Evolutionary conservation across 1,140 invertebrate species (phyloP).

Genomic region (Neomicropteryx cornuta): DNA sequence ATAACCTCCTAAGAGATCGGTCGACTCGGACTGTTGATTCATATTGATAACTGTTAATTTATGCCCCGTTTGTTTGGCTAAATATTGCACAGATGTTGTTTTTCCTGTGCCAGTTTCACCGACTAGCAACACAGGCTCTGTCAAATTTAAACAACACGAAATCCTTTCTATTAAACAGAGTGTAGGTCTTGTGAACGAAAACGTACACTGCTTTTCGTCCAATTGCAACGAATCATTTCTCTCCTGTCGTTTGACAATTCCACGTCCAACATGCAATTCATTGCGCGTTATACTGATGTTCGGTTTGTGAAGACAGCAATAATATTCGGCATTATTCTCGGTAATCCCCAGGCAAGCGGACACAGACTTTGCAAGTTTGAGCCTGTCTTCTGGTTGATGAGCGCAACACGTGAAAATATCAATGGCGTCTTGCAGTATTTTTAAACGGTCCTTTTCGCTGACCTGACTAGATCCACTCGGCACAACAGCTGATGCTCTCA

Average conservation of each 20-base stretch:
- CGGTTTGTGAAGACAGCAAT: slow-evolving; percentile 69
- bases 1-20: slow-evolving; percentile 92
- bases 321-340: slow-evolving; percentile 73
- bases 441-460: slow-evolving; percentile 59
- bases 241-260: slow-evolving; percentile 28
- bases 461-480: slow-evolving; percentile 69
- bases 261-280: slow-evolving; percentile 31
- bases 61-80: slow-evolving; percentile 74
- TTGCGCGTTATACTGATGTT: slow-evolving; percentile 41
- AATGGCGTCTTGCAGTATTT: slow-evolving; percentile 80
- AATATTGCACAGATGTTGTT: slow-evolving; percentile 90
- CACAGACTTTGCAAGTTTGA: slow-evolving; percentile 61
- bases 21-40: slow-evolving; percentile 97
- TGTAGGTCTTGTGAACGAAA: slow-evolving; percentile 72
- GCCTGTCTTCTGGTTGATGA: slow-evolving; percentile 45
- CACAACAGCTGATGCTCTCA: slow-evolving; percentile 56
- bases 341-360: slow-evolving; percentile 75
- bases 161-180: slow-evolving; percentile 78
- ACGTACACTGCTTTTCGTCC: slow-evolving; percentile 42
- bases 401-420: slow-evolving; percentile 83
- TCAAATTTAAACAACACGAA: slow-evolving; percentile 64
- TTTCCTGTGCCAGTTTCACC: slow-evolving; percentile 99
- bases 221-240: slow-evolving; percentile 29
- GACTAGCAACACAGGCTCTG: slow-evolving; percentile 89
- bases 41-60: slow-evolving; percentile 95